Evolutionary conservation across 92 coral and sea anemone species (phyloP), one percentile per base, ranked within the genome.

Genomic region (Siderastrea radians): DNA sequence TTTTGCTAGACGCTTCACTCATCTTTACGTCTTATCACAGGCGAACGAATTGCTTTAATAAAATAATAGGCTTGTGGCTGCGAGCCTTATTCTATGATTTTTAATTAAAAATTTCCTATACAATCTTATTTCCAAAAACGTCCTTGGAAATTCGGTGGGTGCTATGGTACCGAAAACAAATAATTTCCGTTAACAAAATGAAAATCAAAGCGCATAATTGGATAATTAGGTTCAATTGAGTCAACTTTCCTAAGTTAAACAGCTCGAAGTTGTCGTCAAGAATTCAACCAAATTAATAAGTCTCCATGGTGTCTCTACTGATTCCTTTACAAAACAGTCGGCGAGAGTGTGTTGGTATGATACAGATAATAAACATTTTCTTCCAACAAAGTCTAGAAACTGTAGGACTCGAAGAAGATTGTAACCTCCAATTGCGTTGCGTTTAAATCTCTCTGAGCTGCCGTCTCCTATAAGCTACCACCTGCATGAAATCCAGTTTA

Each of bases 71-170:
- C 38, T n/a, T 49, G 3, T 11, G 57, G 5, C 1, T 7, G 9
- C 44, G 48, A 52, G 13, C 63, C 1, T 55, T 44, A 70, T 5
- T 70, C 45, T 52, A 7, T 6, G 44, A 7, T 79, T 38, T 49
- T 79, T 6, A 80, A 65, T 67, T 8, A 47, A 71, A 49, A 48
- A 1, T 14, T 38, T 19, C 6, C 3, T 26, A 66, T 4, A 10
- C 85, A 19, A 79, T 11, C 61, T 46, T 49, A 78, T 17, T 16
- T 45, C 11, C 38, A 49, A 15, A 3, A 55, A 44, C 74, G 4
- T 68, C 67, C 7, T 67, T 53, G 45, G n/a, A 81, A 69, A 69
- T 55, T 81, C 68, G 69, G 49, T 70, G 5, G 69, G 71, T 6
- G 38, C 53, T 46, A 43, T 58, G 26, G 50, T 45, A 54, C 19